Base-by-base conservation (phyloP, 2,888 invertebrate genomes). In the Sinodicranocentrus sp. region DNA sequence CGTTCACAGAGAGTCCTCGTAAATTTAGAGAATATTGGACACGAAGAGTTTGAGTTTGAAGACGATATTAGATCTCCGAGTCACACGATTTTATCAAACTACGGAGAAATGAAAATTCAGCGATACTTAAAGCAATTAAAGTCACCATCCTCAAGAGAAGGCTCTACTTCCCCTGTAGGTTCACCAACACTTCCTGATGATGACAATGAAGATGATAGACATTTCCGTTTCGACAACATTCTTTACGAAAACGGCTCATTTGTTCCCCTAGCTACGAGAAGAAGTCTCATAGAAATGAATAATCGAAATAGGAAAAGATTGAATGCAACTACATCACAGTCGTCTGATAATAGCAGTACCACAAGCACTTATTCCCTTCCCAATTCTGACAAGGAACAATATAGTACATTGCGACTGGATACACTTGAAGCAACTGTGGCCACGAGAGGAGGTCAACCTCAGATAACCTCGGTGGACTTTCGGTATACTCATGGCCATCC, bases 221-320 rank as follows among this genome's bases (percentile, higher is more conserved):
- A 85, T 17, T 86, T 85, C 73, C 86, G 86, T 13, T 87, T 87
- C 73, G 87, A 87, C 33, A 87, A 86, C 21, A 86, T 87, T 71
- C 84, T 88, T 5, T 88, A 88, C 28, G 88, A 88, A 54, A 86
- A 88, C 75, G 88, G 88, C 0, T 87, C 87, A 3, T 89, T 89
- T 78, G 88, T 89, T 25, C 88, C 88, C 17, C 63, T 87, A 10
- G 88, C 88, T 5, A 89, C 88, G n/a, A 59, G 88, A 33, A 54
- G 85, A 44, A 87, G 87, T 59, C 59, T 89, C 19, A 89, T 89
- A 70, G 88, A 89, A 48, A 88, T 89, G 88, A 88, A 89, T 65
- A 89, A 88, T 77, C 61, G 82, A 2, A 86, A 86, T 52, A 43
- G 78, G 28, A 82, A 86, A 21, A 19, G 72, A 19, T 15, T 57